Evolutionary conservation across 1,140 invertebrate species (phyloP).

Genomic region (Luehdorfia chinensis): DNA sequence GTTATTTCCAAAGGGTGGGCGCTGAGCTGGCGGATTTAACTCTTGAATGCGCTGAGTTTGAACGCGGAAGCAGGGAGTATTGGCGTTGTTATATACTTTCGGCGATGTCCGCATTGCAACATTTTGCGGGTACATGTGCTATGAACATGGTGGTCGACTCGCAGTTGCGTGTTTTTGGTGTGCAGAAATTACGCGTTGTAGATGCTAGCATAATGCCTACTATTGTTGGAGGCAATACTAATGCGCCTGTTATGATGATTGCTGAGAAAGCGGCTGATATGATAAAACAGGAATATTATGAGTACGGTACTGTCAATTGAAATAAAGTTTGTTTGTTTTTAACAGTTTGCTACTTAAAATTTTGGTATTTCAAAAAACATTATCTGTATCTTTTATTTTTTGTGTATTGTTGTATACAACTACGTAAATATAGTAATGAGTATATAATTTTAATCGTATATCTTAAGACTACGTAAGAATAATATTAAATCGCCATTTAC

Average conservation of each 20-base stretch:
- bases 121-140: conserved; percentile 72
- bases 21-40: conserved; percentile 23
- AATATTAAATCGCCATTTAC: no score
- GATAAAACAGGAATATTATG: conserved; percentile 17
- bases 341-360: no score
- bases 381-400: no score
- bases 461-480: no score
- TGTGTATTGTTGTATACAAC: neutral
- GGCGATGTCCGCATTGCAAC: conserved; percentile 47
- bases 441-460: no score
- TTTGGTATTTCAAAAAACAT: no score
- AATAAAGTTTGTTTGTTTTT: no score
- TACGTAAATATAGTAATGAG: neutral
- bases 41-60: conserved; percentile 12
- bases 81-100: conserved; percentile 59
- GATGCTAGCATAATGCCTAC: conserved; percentile 23
- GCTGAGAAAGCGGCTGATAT: conserved; percentile 22
- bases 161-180: conserved; percentile 44
- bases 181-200: conserved; percentile 13
- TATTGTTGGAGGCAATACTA: conserved; percentile 15
- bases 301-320: no score
- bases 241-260: conserved; percentile 20
- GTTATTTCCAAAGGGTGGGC: conserved; percentile 70
- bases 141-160: conserved; percentile 75
- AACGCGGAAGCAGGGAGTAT: conserved; percentile 34